These are phyloP conservation scores for Chionomys nivalis DNA, from an alignment of 2,113 vertebrate species.

Conservation along the genomic window DNA sequence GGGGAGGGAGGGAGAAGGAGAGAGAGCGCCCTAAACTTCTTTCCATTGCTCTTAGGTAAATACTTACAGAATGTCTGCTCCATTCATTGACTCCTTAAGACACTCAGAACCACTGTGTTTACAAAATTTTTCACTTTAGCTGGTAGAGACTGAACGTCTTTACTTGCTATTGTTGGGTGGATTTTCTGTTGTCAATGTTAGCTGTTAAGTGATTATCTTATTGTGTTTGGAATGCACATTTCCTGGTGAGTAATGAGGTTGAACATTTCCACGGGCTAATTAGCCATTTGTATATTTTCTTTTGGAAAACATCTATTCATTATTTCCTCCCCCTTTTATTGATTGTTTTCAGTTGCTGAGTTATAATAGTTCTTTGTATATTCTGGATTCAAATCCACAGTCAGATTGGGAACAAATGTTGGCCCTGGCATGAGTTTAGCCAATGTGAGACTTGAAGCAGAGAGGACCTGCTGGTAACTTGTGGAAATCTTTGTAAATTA, in stretches of 20 bases:
- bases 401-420: neutral
- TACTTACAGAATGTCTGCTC: neutral
- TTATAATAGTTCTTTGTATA: neutral
- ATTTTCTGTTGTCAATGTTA: neutral
- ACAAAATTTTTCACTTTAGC: neutral
- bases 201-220: neutral
- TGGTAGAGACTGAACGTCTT: neutral
- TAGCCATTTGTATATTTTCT: neutral
- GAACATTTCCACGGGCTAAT: neutral
- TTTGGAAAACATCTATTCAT: neutral
- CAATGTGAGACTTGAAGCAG: neutral
- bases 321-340: neutral
- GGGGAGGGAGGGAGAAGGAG: no score
- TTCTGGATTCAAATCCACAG: neutral
- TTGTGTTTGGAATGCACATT: neutral
- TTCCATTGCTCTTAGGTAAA: neutral
- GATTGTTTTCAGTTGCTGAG: constrained; percentile 16
- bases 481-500: neutral
- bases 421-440: neutral
- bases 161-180: neutral
- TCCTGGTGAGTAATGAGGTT: neutral
- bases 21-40: neutral
- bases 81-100: neutral
- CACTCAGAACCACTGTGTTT: neutral
- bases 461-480: neutral